phyloP scores from a whole-genome alignment of 2,888 invertebrate genomes.

The Agrypnus murinus region DNA sequence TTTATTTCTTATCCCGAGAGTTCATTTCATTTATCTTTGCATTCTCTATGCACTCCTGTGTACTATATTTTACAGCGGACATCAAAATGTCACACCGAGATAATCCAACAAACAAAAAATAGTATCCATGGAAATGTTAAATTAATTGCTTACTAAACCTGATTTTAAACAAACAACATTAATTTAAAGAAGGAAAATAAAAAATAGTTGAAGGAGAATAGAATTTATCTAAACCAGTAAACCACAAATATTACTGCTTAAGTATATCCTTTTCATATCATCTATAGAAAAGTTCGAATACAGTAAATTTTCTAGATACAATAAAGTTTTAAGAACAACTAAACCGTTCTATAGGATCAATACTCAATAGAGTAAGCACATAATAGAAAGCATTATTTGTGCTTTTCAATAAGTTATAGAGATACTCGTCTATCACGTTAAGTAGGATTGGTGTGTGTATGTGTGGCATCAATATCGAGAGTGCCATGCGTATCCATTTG shows the following conservation, averaged over 20 bases:
- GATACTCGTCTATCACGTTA: constrained; percentile 54
- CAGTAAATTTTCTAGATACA: not conserved
- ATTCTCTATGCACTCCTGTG: constrained; percentile 56
- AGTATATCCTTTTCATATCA: too few relatives aligned
- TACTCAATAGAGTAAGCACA: constrained; percentile 52
- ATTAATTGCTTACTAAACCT: not conserved
- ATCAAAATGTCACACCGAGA: constrained; percentile 38
- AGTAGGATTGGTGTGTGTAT: constrained; percentile 45
- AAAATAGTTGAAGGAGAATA: too few relatives aligned
- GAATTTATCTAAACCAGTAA: too few relatives aligned
- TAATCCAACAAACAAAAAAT: too few relatives aligned
- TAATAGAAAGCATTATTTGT: constrained; percentile 42
- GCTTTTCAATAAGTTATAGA: constrained; percentile 54
- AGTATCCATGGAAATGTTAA: not conserved
- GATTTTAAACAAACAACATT: too few relatives aligned
- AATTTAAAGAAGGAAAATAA: too few relatives aligned
- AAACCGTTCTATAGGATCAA: constrained; percentile 51
- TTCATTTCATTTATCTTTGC: constrained; percentile 66
- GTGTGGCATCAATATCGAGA: constrained; percentile 54
- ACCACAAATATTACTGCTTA: too few relatives aligned
- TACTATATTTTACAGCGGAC: constrained; percentile 45
- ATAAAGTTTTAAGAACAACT: constrained; percentile 30
- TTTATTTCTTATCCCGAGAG: constrained; percentile 68
- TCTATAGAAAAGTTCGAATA: too few relatives aligned
- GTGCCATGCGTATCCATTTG: constrained; percentile 54